Base-by-base conservation (phyloP, 2,113 vertebrate genomes). In the Acanthochromis polyacanthus region DNA sequence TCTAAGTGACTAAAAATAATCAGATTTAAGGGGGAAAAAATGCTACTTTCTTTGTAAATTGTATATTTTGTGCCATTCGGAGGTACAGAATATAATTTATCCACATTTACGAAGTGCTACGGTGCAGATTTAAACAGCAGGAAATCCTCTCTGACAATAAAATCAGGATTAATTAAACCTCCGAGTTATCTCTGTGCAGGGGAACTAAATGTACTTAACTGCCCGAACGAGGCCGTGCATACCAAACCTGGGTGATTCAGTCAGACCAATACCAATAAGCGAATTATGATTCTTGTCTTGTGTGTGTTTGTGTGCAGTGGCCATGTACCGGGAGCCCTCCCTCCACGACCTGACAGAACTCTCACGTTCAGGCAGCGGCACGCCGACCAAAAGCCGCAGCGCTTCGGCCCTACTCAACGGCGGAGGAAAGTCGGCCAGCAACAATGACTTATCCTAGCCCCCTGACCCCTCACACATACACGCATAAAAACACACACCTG, bases 281-380 rank as follows among this genome's bases (percentile, higher is more conserved):
- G 16, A 64, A 56, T 71, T 56, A 64, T 71, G 10, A 51, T 76
- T 72, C 3, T 15, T 81, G 17, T 81, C 28, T 63, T 30, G 25
- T 84, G 55, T 75, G 56, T 83, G 28, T 74, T 63, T 40, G 30
- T 85, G 68, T 80, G 55, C 65, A 99, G 98, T 99, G 95, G 97
- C 98, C 92, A 98, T 99, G 97, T 99, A 99, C 93, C 95, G 97
- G 93, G 98, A 99, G 89, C 98, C 98, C 4, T 99, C 98, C 14
- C 97, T 99, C 75, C 98, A 99, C 0, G 98, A 99, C 83, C 96
- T 99, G 91, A 98, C 97, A 20, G 98, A 99, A 92, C 97, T 99
- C 93, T 98, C 97, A 20, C 95, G 97, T 65, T 99, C 97, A 15
- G 96, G 97, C 90, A 98, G 97, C 25, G 98, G 97, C 77, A 98